Percentiles rank a stretch among this genome's conserved stretches.
Evolutionary conservation across 1,140 invertebrate genomes (phyloP).

Genomic region (Apocrypta bakeri): DNA sequence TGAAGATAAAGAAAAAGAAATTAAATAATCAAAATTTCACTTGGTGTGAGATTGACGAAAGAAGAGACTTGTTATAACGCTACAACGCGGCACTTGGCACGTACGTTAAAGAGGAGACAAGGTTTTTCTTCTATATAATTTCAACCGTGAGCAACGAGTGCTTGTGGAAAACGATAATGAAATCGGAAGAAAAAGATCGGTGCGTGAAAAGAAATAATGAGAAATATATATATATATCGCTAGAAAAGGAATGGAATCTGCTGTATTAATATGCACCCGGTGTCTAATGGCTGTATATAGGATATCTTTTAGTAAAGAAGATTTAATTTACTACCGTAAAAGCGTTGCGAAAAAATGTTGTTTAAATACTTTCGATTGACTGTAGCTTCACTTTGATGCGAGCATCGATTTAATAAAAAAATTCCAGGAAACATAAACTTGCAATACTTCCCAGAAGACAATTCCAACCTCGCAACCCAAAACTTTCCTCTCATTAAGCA

Average conservation of each 20-base stretch:
- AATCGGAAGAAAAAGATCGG: slow-evolving; percentile 1
- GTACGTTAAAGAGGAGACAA: not conserved
- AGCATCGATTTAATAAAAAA: too few species aligned
- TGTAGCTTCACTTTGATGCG: too few species aligned
- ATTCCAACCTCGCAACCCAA: too few species aligned
- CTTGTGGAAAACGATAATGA: not conserved
- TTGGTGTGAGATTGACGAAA: not conserved
- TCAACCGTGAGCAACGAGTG: not conserved
- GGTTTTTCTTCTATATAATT: not conserved
- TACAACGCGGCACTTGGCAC: not conserved
- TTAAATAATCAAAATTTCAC: not conserved
- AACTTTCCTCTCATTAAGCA: not conserved
- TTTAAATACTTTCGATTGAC: too few species aligned
- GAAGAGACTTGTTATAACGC: not conserved
- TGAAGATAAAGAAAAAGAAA: not conserved
- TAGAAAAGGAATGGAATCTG: not conserved
- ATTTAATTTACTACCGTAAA: too few species aligned
- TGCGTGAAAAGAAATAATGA: not conserved
- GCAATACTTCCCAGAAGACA: too few species aligned
- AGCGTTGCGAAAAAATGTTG: too few species aligned
- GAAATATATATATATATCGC: not conserved
- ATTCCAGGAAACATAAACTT: too few species aligned
- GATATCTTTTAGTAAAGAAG: too few species aligned
- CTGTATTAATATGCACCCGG: too few species aligned
- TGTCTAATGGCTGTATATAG: too few species aligned